phyloP scores from a whole-genome alignment of 1,140 invertebrate genomes.

The Conus betulinus region DNA sequence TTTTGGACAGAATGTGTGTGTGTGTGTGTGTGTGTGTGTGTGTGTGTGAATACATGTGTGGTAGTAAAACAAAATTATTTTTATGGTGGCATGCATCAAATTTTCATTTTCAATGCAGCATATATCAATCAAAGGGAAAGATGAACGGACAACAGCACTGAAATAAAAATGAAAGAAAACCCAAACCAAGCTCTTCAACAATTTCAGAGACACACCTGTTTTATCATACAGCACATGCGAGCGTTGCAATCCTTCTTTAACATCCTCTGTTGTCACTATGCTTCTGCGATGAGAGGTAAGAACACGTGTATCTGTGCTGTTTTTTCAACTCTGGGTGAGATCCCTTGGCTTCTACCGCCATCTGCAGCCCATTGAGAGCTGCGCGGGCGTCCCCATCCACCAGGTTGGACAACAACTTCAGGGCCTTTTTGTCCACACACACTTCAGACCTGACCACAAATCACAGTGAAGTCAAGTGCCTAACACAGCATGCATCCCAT shows the following conservation, averaged over 20 bases:
- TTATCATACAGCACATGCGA: conserved; percentile 87
- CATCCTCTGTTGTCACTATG: conserved; percentile 61
- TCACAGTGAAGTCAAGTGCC: not conserved
- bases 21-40: too few species aligned
- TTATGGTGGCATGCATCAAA: too few species aligned
- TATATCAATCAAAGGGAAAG: too few species aligned
- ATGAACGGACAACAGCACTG: not conserved
- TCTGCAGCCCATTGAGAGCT: conserved; percentile 86
- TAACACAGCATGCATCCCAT: not conserved
- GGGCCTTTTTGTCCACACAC: conserved; percentile 80
- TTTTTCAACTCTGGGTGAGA: not conserved
- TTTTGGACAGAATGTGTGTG: too few species aligned
- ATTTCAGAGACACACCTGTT: conserved; percentile 74
- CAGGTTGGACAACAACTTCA: conserved; percentile 84
- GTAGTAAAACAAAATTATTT: too few species aligned
- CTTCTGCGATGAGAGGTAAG: not conserved
- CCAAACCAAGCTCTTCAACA: not conserved
- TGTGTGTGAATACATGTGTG: too few species aligned
- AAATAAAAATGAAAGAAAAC: not conserved
- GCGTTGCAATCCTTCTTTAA: conserved; percentile 78
- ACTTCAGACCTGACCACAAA: conserved; percentile 26
- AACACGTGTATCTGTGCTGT: not conserved
- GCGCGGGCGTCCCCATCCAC: conserved; percentile 89
- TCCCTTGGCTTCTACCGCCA: conserved; percentile 80
- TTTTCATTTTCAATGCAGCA: too few species aligned